A percentile compares a stretch with the other conserved stretches of the same genome.
These are phyloP conservation scores for Lemur catta DNA, from an alignment of 2,797 vertebrate species.

Conservation along the genomic window DNA sequence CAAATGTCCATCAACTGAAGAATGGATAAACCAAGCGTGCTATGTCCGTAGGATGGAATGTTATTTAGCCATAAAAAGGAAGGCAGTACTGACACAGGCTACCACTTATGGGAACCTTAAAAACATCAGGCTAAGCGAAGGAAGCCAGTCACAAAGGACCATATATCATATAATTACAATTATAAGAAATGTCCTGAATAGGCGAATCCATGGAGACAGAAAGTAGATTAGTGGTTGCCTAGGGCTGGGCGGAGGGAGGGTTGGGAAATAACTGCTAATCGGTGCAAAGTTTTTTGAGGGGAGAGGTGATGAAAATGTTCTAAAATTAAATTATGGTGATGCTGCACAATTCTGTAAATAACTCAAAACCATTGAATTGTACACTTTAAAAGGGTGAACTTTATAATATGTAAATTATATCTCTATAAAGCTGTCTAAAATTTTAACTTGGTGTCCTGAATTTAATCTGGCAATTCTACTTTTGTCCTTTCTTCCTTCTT, in stretches of 20 bases:
- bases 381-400: conserved; percentile 24
- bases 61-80: background rate
- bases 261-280: background rate
- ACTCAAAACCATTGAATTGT: background rate
- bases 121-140: background rate
- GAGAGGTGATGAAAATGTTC: background rate
- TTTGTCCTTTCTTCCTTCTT: background rate
- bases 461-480: background rate
- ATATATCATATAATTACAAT: fast-evolving
- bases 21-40: background rate
- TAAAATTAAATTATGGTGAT: background rate
- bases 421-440: conserved; percentile 1
- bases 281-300: background rate
- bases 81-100: background rate
- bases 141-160: background rate
- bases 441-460: background rate
- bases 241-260: too few relatives aligned
- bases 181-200: background rate
- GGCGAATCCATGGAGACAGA: background rate
- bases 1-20: background rate
- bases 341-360: background rate
- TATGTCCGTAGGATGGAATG: background rate
- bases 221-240: background rate
- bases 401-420: background rate
- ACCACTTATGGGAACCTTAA: background rate